A percentile compares a stretch with the other conserved stretches of the same genome.
These are phyloP conservation scores for Sarcoramphus papa DNA, from an alignment of 2,797 vertebrate genomes.

Conservation along the genomic window DNA sequence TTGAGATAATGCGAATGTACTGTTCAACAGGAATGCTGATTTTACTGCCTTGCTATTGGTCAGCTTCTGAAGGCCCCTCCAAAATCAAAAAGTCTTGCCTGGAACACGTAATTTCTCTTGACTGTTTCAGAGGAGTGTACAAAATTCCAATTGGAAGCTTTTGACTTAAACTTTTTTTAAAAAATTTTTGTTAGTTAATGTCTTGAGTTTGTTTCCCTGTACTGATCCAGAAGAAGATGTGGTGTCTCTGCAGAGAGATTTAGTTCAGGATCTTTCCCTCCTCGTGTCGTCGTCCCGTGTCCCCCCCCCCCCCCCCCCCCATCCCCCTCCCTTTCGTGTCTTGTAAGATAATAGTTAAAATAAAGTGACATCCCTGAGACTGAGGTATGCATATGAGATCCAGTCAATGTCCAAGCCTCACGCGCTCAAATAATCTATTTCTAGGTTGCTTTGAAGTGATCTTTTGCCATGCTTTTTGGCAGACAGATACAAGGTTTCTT, in stretches of 20 bases:
- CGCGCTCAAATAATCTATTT: neutral
- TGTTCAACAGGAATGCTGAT: neutral
- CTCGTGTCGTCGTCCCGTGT: no score
- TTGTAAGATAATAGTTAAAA: neutral
- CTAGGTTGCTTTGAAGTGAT: neutral
- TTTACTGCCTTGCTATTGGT: neutral
- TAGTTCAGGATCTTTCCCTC: neutral
- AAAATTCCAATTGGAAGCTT: neutral
- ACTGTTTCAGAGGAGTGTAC: neutral
- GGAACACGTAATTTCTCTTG: neutral
- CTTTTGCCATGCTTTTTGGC: neutral
- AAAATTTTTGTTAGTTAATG: neutral
- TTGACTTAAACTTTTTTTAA: neutral
- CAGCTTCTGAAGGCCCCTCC: neutral
- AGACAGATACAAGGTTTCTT: neutral
- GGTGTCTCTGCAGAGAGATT: neutral
- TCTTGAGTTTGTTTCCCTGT: neutral
- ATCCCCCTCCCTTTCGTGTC: no score
- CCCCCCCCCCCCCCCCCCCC: no score
- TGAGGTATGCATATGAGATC: neutral
- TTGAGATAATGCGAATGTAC: neutral
- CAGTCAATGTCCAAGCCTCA: neutral
- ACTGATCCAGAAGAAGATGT: neutral
- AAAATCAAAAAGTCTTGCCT: neutral
- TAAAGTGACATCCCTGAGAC: neutral